Percentiles rank a stretch among this genome's conserved stretches.
Evolutionary conservation across 2,888 invertebrate genomes (phyloP).

Genomic region (Lasius platythorax): DNA sequence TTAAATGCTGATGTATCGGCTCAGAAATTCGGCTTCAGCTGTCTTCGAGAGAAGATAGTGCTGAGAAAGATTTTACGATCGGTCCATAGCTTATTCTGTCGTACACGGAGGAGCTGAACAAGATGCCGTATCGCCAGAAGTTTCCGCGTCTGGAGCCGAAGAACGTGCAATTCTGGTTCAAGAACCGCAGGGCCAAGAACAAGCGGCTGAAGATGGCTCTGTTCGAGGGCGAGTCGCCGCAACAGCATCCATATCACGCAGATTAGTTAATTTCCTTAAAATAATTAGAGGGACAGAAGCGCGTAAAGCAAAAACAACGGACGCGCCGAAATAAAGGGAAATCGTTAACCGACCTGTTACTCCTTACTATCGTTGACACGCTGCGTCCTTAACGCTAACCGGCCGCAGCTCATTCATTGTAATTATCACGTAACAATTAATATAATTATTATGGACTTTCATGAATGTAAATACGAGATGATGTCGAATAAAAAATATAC

Average conservation of each 20-base stretch:
- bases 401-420: slow-evolving; percentile 79
- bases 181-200: slow-evolving; percentile 99
- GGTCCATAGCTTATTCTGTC: slow-evolving; percentile 94
- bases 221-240: slow-evolving; percentile 91
- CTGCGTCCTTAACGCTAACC: slow-evolving; percentile 57
- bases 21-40: neutral
- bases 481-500: slow-evolving; percentile 84
- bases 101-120: slow-evolving; percentile 98
- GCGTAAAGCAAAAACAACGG: slow-evolving; percentile 31
- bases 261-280: slow-evolving; percentile 76
- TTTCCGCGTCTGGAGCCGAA: slow-evolving; percentile 99
- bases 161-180: slow-evolving; percentile 99
- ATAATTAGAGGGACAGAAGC: slow-evolving; percentile 61
- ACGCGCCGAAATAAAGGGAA: slow-evolving; percentile 39
- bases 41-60: neutral
- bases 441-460: slow-evolving; percentile 78
- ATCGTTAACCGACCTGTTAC: slow-evolving; percentile 74
- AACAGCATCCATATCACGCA: slow-evolving; percentile 85
- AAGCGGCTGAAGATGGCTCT: slow-evolving; percentile 97
- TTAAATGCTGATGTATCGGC: neutral
- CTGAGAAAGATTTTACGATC: slow-evolving; percentile 39
- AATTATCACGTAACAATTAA: slow-evolving; percentile 83
- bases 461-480: slow-evolving; percentile 83
- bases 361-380: slow-evolving; percentile 74
- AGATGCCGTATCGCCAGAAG: slow-evolving; percentile 98